Evolutionary conservation across 2,888 invertebrate genomes (phyloP).

Genomic region (Argyresthia goedartella): DNA sequence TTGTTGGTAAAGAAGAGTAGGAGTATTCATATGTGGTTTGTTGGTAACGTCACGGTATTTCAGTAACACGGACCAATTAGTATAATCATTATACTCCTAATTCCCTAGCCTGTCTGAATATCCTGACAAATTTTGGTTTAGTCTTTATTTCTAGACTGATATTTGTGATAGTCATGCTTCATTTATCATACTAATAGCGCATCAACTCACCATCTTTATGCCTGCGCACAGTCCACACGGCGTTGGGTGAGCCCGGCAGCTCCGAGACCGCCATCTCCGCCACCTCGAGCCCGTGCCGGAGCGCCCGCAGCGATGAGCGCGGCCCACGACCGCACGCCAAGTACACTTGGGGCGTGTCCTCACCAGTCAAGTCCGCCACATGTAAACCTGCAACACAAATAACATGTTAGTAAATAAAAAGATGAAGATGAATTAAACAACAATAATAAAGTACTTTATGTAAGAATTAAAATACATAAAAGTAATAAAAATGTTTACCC

Average conservation of each 20-base stretch:
- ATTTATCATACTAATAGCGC: no score
- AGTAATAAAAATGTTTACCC: slow-evolving; percentile 74
- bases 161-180: no score
- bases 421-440: no score
- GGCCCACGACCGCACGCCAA: slow-evolving; percentile 97
- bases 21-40: slow-evolving; percentile 64
- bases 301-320: slow-evolving; percentile 90
- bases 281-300: slow-evolving; percentile 97
- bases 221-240: slow-evolving; percentile 98
- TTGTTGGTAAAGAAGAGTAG: slow-evolving; percentile 63
- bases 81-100: slow-evolving; percentile 63
- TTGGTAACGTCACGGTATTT: slow-evolving; percentile 57
- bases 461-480: slow-evolving; percentile 31
- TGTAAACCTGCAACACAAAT: slow-evolving; percentile 73
- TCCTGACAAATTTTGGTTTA: not conserved
- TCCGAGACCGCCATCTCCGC: slow-evolving; percentile 99
- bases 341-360: slow-evolving; percentile 98
- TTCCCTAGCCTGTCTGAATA: no score
- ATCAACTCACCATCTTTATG: slow-evolving; percentile 91
- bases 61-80: slow-evolving; percentile 68
- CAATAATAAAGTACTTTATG: not conserved
- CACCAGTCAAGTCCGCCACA: slow-evolving; percentile 96
- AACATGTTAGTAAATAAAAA: not conserved
- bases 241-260: slow-evolving; percentile 99
- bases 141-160: no score